These are phyloP conservation scores for Cephalopterus ornatus DNA, from an alignment of 2,113 vertebrate genomes.

Conservation along the genomic window DNA sequence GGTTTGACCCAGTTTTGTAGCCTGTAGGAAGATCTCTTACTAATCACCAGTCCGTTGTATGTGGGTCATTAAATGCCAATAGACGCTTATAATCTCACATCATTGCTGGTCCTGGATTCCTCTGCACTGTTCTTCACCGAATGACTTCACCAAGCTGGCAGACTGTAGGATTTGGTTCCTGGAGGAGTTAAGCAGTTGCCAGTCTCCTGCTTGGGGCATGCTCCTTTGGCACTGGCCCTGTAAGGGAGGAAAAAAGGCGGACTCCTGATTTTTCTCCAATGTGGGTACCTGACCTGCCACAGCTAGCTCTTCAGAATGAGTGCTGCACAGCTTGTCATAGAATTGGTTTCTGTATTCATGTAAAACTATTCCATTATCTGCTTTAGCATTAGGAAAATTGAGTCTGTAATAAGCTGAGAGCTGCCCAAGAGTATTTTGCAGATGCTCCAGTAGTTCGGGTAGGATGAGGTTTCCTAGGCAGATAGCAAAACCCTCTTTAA, in stretches of 20 bases:
- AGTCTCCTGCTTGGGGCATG: neutral
- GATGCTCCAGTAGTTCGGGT: neutral
- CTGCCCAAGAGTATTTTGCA: neutral
- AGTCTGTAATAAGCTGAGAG: neutral
- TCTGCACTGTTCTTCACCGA: rapidly evolving
- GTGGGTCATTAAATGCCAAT: constrained; percentile 43
- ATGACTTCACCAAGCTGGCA: neutral
- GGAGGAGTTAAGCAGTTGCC: neutral
- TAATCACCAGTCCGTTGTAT: neutral
- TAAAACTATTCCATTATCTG: neutral
- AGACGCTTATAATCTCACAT: rapidly evolving
- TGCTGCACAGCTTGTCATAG: neutral
- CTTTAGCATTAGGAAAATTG: neutral
- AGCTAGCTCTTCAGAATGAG: neutral
- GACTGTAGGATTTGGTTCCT: neutral
- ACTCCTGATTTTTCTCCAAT: rapidly evolving
- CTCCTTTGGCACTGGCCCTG: neutral
- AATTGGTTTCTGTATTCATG: neutral
- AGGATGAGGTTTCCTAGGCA: neutral
- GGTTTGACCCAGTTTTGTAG: constrained; percentile 54
- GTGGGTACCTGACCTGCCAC: neutral
- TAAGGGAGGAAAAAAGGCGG: neutral
- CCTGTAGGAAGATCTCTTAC: neutral
- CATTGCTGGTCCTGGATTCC: neutral
- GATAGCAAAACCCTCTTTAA: neutral